Evolutionary conservation across 2,113 vertebrate species (phyloP).

Genomic region (Dendrocopos noguchii): DNA sequence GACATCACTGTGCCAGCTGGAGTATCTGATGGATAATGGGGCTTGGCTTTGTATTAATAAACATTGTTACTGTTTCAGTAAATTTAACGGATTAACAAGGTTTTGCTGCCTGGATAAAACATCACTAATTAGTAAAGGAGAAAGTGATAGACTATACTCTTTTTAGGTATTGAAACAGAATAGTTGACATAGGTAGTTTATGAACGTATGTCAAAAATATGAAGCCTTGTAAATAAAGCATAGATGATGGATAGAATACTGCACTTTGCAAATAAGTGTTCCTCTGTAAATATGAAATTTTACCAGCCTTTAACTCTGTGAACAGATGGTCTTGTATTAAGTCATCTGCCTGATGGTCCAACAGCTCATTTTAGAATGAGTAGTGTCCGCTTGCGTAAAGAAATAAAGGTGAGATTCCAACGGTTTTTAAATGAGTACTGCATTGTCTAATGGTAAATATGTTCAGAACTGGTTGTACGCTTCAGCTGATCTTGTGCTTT

Average conservation of each 20-base stretch:
- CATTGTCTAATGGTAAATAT: background rate
- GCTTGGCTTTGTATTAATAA: background rate
- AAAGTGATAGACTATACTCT: background rate
- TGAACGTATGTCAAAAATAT: background rate
- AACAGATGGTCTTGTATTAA: constrained; percentile 93
- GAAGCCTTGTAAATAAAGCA: background rate
- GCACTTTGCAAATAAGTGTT: background rate
- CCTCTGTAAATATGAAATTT: background rate
- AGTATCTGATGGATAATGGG: background rate
- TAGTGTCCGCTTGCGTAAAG: constrained; percentile 92
- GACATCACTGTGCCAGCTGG: background rate
- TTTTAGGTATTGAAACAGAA: background rate
- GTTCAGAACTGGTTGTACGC: background rate
- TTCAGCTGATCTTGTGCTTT: background rate
- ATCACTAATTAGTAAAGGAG: background rate
- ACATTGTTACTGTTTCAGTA: background rate
- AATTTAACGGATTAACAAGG: background rate
- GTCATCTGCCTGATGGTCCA: constrained; percentile 94
- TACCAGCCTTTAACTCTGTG: constrained; percentile 69
- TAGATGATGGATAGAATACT: background rate
- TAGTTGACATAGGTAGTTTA: background rate
- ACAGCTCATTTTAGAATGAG: constrained; percentile 98
- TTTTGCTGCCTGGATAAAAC: background rate
- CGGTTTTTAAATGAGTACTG: background rate
- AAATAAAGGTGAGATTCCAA: constrained; percentile 87